Conservation (phyloP, 2,797 vertebrate genomes). For the Scleropages formosus region DNA sequence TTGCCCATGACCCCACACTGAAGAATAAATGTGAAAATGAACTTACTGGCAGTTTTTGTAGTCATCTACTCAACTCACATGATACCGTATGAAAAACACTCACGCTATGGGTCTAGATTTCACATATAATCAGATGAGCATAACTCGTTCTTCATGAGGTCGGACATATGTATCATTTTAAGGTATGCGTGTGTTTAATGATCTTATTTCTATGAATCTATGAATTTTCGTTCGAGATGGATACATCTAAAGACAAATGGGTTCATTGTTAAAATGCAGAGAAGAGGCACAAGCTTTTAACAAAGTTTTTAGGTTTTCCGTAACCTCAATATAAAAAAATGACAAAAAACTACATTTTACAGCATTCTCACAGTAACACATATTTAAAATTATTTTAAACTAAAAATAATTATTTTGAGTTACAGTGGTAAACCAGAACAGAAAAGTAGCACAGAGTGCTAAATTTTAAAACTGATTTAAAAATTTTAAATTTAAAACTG, state of each 20-base stretch:
- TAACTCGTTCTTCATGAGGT: too few species aligned
- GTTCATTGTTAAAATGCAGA: too few species aligned
- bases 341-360: background rate
- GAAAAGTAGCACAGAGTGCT: conserved; percentile 54
- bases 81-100: too few species aligned
- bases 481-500: too few species aligned
- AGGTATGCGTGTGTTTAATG: too few species aligned
- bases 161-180: too few species aligned
- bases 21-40: conserved; percentile 14
- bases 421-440: conserved; percentile 64
- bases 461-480: conserved; percentile 55
- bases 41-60: background rate
- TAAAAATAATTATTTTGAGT: conserved; percentile 47
- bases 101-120: too few species aligned
- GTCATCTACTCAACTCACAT: background rate
- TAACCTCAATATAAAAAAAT: conserved; percentile 3
- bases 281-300: too few species aligned
- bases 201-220: too few species aligned
- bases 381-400: conserved; percentile 62
- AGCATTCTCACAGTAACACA: conserved; percentile 32
- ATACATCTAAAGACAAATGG: too few species aligned
- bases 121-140: too few species aligned
- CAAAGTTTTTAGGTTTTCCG: conserved; percentile 4
- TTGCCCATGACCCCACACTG: background rate
- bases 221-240: too few species aligned